Evolutionary conservation across 2,113 vertebrate species (phyloP).

Genomic region (Gobio gobio): DNA sequence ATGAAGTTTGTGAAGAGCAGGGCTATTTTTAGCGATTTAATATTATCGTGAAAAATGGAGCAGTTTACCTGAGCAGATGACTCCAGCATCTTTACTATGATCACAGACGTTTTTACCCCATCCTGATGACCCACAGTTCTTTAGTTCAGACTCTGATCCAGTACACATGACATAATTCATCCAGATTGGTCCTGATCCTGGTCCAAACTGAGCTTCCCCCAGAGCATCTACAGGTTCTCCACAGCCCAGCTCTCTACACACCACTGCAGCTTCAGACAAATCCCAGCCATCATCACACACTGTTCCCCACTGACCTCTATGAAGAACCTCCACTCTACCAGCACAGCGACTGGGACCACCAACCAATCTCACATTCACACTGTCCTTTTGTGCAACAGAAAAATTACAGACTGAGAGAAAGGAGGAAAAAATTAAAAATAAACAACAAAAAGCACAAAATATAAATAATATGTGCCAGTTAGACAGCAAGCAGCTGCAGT

Average conservation of each 20-base stretch:
- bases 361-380: background rate
- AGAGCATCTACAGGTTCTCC: no score
- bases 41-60: background rate
- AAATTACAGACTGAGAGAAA: background rate
- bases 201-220: no score
- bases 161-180: background rate
- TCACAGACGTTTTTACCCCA: background rate
- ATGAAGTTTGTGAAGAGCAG: background rate
- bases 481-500: background rate
- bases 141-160: conserved; percentile 4
- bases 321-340: conserved; percentile 38
- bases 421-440: background rate
- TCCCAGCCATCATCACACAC: conserved; percentile 23
- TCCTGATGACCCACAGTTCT: background rate
- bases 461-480: background rate
- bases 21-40: background rate
- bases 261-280: background rate
- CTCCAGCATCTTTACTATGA: conserved; percentile 32
- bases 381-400: background rate
- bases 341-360: conserved; percentile 13
- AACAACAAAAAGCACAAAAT: background rate
- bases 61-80: conserved; percentile 24
- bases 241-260: no score
- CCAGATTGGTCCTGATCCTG: conserved; percentile 28
- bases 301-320: conserved; percentile 37